These are phyloP conservation scores for Cylas formicarius DNA, from an alignment of 1,140 invertebrate species.

Conservation along the genomic window DNA sequence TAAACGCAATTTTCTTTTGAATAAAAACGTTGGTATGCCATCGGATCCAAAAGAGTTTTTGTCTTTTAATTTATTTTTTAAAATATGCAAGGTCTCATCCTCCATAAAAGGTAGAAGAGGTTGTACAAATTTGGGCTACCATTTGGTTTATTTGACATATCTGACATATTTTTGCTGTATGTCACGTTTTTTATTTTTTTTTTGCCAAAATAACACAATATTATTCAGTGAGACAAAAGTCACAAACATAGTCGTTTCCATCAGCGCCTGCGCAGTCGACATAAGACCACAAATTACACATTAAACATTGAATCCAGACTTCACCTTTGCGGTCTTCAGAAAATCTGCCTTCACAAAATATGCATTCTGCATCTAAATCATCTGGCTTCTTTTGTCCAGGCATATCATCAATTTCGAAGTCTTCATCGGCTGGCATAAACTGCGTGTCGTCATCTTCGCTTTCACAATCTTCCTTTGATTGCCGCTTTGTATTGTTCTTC, in stretches of 20 bases:
- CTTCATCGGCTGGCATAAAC: constrained; percentile 5
- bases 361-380: constrained; percentile 12
- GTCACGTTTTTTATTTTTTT: too few relatives aligned
- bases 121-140: too few relatives aligned
- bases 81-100: too few relatives aligned
- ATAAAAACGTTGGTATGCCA: too few relatives aligned
- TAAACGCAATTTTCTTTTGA: too few relatives aligned
- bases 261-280: constrained; percentile 21
- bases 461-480: constrained; percentile 7
- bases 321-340: constrained; percentile 19
- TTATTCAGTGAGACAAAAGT: too few relatives aligned
- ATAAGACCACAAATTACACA: constrained; percentile 23
- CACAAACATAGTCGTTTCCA: constrained; percentile 12
- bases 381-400: constrained; percentile 8
- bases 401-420: constrained; percentile 1
- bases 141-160: too few relatives aligned
- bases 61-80: too few relatives aligned
- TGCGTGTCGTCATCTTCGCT: constrained; percentile 3
- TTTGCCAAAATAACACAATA: too few relatives aligned
- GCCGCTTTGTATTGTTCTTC: background rate
- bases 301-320: constrained; percentile 24
- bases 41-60: too few relatives aligned
- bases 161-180: too few relatives aligned
- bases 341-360: constrained; percentile 15
- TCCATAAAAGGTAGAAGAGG: too few relatives aligned